Base-by-base conservation (phyloP, 2,797 vertebrate genomes). In the Silurus lanzhouensis region DNA sequence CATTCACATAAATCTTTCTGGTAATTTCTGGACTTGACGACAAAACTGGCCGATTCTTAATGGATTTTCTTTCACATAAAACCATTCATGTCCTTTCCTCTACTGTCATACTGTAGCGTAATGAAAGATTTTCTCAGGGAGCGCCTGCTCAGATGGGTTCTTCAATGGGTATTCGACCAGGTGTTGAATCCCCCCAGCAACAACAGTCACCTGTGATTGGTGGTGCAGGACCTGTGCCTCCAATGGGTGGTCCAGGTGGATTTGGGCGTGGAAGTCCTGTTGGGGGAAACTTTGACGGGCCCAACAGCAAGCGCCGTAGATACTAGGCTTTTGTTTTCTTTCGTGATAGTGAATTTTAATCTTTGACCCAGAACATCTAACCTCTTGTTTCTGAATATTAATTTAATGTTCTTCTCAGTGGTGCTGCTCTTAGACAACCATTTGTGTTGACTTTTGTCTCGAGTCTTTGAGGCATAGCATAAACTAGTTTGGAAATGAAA, bases 81-180 rank as follows among this genome's bases (percentile, higher is more conserved):
- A 12, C 71, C 25, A 46, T 70, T 64, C n/a, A 5, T 80, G 58
- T 85, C 2, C 44, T 25, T 57, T 63, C 22, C 22, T 60, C 68
- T 22, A 0, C 25, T 46, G 1, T 15, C 48, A 77, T 83, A 70
- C 87, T 85, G 64, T 93, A 99, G 98, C 96, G 96, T 91, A 97
- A 94, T 89, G 97, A 99, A 92, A 94, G 97, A 93, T 99, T 96
- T 92, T 93, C 95, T 4, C 97, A 96, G 93, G 90, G 95, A 89
- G 96, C 94, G 79, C 91, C 96, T 87, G 94, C 95, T 88, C 95
- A 95, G 90, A 96, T 97, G 94, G 95, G 95, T 86, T 95, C 96
- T 68, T 93, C 96, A 82, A 92, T 96, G 93, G 96, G 96, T 87
- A 96, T 93, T 90, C 96, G 96, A 87, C 91, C 96, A 81, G 97